These are phyloP conservation scores for Columba guinea DNA, from an alignment of 2,797 vertebrate genomes.

Conservation along the genomic window DNA sequence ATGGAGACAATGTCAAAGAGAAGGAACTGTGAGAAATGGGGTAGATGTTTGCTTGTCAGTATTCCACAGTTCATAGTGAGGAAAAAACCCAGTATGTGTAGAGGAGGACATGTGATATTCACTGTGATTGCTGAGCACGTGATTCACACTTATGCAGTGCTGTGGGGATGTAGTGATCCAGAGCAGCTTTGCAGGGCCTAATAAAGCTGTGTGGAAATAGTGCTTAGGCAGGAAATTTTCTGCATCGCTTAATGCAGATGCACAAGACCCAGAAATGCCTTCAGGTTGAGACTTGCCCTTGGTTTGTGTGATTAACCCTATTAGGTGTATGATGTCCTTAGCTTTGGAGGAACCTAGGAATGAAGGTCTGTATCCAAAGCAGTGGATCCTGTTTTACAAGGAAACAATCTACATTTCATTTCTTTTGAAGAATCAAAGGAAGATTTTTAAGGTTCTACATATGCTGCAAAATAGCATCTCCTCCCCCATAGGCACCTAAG, in stretches of 20 bases:
- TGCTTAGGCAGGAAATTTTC: slow-evolving; percentile 49
- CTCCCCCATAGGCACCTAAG: neutral
- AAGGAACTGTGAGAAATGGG: neutral
- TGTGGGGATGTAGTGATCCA: neutral
- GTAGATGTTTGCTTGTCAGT: neutral
- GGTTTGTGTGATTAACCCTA: slow-evolving; percentile 62
- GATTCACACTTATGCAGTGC: neutral
- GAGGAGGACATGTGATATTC: neutral
- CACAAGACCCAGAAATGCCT: slow-evolving; percentile 24
- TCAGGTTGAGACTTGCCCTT: slow-evolving; percentile 58
- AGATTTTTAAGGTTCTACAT: slow-evolving; percentile 35
- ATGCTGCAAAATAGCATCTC: slow-evolving; percentile 42
- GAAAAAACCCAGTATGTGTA: neutral
- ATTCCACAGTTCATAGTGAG: fast-evolving
- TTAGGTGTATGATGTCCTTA: slow-evolving; percentile 58
- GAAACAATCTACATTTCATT: slow-evolving; percentile 66
- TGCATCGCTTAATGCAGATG: slow-evolving; percentile 36
- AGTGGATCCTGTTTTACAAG: slow-evolving; percentile 70
- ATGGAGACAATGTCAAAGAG: neutral
- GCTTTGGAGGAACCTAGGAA: slow-evolving; percentile 58
- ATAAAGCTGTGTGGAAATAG: neutral
- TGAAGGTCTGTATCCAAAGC: slow-evolving; percentile 60
- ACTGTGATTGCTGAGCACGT: neutral
- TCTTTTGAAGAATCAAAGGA: slow-evolving; percentile 68
- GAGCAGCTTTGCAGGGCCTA: neutral